phyloP scores from a whole-genome alignment of 2,888 invertebrate genomes.

The Taenaris catops region DNA sequence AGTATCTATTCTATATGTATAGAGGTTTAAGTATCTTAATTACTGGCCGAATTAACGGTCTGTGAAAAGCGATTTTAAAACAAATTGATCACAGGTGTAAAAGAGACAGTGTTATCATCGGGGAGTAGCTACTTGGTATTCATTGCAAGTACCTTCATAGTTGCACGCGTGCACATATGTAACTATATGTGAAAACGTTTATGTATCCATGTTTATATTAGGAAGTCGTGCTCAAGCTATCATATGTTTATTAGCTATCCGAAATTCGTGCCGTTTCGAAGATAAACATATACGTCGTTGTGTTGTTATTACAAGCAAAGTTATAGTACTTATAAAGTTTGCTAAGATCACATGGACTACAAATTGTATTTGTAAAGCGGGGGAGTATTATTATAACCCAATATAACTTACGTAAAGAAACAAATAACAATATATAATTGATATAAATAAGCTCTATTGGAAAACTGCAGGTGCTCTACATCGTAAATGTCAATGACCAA shows the following conservation, averaged over 20 bases:
- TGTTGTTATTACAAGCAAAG: too few species aligned
- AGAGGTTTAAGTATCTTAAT: slow-evolving; percentile 11
- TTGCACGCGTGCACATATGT: slow-evolving; percentile 46
- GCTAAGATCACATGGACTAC: too few species aligned
- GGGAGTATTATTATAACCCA: too few species aligned
- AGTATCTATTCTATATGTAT: too few species aligned
- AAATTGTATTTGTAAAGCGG: too few species aligned
- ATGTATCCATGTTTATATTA: slow-evolving; percentile 31
- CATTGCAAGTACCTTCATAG: slow-evolving; percentile 47
- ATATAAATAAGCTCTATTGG: slow-evolving; percentile 1
- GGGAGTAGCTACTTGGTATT: slow-evolving; percentile 63
- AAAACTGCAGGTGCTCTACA: slow-evolving; percentile 30
- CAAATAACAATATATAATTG: background rate
- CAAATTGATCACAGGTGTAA: slow-evolving; percentile 37
- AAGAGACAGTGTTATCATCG: slow-evolving; percentile 48
- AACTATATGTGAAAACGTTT: slow-evolving; percentile 24
- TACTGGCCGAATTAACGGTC: slow-evolving; percentile 32
- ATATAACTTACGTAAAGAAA: background rate
- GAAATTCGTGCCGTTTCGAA: slow-evolving; percentile 36
- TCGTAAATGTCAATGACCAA: slow-evolving; percentile 43
- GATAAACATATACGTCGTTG: slow-evolving; percentile 5
- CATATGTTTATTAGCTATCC: slow-evolving; percentile 60
- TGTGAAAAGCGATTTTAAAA: slow-evolving; percentile 34
- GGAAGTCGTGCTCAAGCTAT: slow-evolving; percentile 47
- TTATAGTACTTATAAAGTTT: too few species aligned